Evolutionary conservation across 2,888 invertebrate species (phyloP), one percentile per base, ranked within the genome.

Genomic region (Pardosa pseudoannulata): DNA sequence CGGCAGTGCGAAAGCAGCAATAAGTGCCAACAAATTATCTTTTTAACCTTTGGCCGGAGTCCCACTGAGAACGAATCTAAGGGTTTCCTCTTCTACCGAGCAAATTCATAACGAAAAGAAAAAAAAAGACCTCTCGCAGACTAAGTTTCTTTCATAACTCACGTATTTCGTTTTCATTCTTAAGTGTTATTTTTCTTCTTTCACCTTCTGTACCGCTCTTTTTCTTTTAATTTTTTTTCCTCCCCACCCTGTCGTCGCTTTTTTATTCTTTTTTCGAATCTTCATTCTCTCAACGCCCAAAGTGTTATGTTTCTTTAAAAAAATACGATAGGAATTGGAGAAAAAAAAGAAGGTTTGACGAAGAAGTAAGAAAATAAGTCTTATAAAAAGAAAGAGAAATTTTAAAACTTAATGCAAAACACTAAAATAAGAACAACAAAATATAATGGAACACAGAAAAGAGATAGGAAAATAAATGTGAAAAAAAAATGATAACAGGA

Each of bases 21-120:
- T 19, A 56, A 56, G 56, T 56, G 56, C 23, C 56, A 56, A 56
- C 23, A 56, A 56, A 56, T 56, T 56, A 56, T 56, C 56, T 9
- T 56, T 23, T 56, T 56, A 56, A 56, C 56, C 56, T 56, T 56
- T 16, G 56, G 23, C 16, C 56, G 5, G 5, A 6, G n/a, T 5
- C 56, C n/a, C 23, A 3, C 56, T 6, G 56, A 5, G 56, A 9
- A 13, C 6, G n/a, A 46, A 46, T 16, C 16, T 46, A 16, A 46
- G 1, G 23, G 23, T 1, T 56, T 23, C 36, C 36, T 36, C 36
- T 7, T 56, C 16, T 23, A 2, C 23, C 23, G 11, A 11, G 11
- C 1, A 56, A 56, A 56, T 56, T 3, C 56, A 56, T 16, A 56
- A 11, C 3, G 7, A 3, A 23, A 56, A 56, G 56, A 56, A 9